Percentiles rank a stretch among this genome's conserved stretches.
These are phyloP conservation scores for Drosophila mayaguana DNA, from an alignment of 2,888 invertebrate genomes.

Conservation along the genomic window DNA sequence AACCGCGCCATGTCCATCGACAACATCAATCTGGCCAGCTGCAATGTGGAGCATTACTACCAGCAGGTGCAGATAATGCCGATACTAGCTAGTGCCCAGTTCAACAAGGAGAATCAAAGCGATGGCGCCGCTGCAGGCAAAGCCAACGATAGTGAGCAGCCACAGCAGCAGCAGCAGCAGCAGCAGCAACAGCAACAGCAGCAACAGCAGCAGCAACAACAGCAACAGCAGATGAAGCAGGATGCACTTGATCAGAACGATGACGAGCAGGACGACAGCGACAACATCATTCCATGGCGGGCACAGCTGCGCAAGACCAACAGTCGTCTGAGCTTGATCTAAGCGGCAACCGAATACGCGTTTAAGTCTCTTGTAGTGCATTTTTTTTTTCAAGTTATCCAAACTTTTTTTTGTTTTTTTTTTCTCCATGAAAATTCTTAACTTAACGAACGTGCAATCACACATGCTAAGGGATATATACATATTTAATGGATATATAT, in stretches of 20 bases:
- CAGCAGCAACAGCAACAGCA: conserved; percentile 20
- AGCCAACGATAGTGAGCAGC: conserved; percentile 14
- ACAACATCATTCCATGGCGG: conserved; percentile 94
- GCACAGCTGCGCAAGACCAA: conserved; percentile 95
- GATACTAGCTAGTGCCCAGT: conserved; percentile 63
- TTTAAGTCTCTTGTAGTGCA: conserved; percentile 54
- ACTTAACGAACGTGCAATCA: conserved; percentile 62
- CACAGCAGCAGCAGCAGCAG: conserved; percentile 26
- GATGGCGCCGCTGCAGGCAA: conserved; percentile 26
- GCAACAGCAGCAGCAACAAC: conserved; percentile 21
- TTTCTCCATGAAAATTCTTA: conserved; percentile 12
- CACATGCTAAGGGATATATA: conserved; percentile 11
- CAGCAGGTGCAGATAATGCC: conserved; percentile 83
- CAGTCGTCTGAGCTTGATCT: conserved; percentile 93
- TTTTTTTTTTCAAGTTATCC: conserved; percentile 49
- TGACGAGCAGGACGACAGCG: conserved; percentile 87
- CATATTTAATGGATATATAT: conserved; percentile 2
- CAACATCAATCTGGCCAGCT: conserved; percentile 86
- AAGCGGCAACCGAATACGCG: conserved; percentile 62
- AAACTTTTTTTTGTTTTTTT: conserved; percentile 35
- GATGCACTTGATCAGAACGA: conserved; percentile 69
- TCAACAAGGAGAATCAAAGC: conserved; percentile 74
- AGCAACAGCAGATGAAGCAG: conserved; percentile 32
- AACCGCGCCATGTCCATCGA: conserved; percentile 88
- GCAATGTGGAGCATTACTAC: conserved; percentile 79